Evolutionary conservation across 2,113 vertebrate species (phyloP), one percentile per base, ranked within the genome.

Genomic region (Myotis brandtii): DNA sequence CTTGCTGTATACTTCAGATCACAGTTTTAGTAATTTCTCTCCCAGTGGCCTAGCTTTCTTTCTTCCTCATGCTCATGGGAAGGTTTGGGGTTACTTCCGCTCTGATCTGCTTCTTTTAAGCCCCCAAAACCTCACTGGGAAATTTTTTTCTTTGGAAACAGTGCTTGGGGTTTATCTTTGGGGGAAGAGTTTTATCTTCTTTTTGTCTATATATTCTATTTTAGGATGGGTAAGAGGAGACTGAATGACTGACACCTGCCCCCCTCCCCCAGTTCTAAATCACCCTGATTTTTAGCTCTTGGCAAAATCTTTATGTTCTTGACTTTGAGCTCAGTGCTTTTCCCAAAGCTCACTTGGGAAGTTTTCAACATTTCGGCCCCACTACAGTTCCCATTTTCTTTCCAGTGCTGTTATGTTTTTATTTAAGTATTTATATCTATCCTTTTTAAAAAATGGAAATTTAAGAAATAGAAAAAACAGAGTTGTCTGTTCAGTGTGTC

Each of bases 1-100:
- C 32, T 0, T 12, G 8, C 20, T 32, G 12, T 23, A 5, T 11
- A 12, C 34, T 37, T 12, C 0, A 1, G 64, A 2, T 21, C 21
- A 20, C 32, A n/a, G 52, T 67, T 32, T 62, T 76, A 13, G 18
- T 12, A 7, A 37, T 23, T 40, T 50, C 18, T 8, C 69, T 64
- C 48, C 23, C 6, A 5, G 5, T 9, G 2, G 4, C 32, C 50
- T 50, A 27, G 16, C 11, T n/a, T 12, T 32, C 56, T 56, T n/a
- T 34, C 16, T 43, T 69, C 34, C 48, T 67, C 62, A 18, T 0
- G 14, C 34, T 7, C 6, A 32, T 0, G 0, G 1, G 62, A 52
- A 27, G 34, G 23, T 6, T 56, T 48, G 20, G 34, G 16, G 34
- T 77, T 34, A 9, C 48, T 18, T 77, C 3, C 27, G 46, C 10